These are phyloP conservation scores for Crocodylus rhombifer DNA, from an alignment of 2,797 vertebrate genomes.

Conservation along the genomic window DNA sequence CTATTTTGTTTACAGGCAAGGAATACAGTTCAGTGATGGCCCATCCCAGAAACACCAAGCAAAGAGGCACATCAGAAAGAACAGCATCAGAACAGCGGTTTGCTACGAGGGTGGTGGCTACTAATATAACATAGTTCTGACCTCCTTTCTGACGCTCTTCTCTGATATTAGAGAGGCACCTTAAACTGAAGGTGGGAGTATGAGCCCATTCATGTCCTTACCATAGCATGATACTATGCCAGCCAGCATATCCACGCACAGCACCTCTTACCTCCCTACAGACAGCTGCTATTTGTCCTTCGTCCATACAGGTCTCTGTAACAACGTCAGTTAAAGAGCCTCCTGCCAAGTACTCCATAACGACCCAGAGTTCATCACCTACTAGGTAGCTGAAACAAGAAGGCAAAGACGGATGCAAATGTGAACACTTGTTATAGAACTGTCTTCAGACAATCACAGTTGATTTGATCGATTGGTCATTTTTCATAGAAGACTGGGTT, in stretches of 20 bases:
- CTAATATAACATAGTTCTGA: not conserved
- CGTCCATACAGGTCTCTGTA: slow-evolving; percentile 99
- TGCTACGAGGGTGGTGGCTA: not conserved
- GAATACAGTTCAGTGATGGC: not conserved
- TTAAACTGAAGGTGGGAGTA: slow-evolving; percentile 7
- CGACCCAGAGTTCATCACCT: slow-evolving; percentile 98
- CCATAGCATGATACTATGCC: not conserved
- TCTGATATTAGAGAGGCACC: not conserved
- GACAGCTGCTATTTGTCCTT: slow-evolving; percentile 98
- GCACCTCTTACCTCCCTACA: slow-evolving; percentile 92
- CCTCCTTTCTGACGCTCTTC: not conserved
- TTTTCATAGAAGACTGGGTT: not conserved
- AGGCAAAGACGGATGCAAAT: not conserved
- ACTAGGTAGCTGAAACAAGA: slow-evolving; percentile 91
- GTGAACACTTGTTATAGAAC: not conserved
- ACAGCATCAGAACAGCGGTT: not conserved
- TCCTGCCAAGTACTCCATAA: slow-evolving; percentile 98
- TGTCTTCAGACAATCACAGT: not conserved
- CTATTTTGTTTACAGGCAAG: slow-evolving; percentile 31
- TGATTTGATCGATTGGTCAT: not conserved
- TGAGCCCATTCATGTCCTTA: not conserved
- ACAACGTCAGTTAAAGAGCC: slow-evolving; percentile 97
- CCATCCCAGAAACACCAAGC: not conserved
- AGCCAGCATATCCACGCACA: fast-evolving
- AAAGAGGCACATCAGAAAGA: not conserved